Evolutionary conservation across 2,797 vertebrate genomes (phyloP), one percentile per base, ranked within the genome.

Genomic region (Gymnoscopelus microlampas): DNA sequence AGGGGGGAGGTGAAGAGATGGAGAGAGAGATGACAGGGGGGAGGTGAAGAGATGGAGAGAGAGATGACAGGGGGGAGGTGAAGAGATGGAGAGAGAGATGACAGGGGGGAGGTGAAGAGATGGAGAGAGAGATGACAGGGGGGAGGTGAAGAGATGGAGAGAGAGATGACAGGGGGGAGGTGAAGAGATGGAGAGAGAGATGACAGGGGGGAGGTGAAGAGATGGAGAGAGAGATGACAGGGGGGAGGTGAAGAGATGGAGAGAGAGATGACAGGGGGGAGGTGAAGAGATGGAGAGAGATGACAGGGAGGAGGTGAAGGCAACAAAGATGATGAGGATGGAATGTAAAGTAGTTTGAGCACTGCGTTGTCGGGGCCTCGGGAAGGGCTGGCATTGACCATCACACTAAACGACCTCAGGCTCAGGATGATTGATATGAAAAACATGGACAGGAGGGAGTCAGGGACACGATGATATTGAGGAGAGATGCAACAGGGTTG

Each of bases 401-500:
- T 59, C 50, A 51, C 56, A 24, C 12, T 5, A 74, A 56, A 47
- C 79, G 62, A 66, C 56, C 19, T 48, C 44, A 53, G 62, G 23
- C 23, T n/a, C n/a, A n/a, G 12, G 14, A 4, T 57, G 19, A 48
- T 47, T 68, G 35, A 58, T 60, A 70, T 9, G 24, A 23, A 3
- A 62, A 35, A 70, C 14, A 55, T 60, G 56, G 51, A 61, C 32
- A 53, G n/a, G n/a, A n/a, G n/a, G n/a, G n/a, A n/a, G n/a, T n/a
- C n/a, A n/a, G 57, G 35, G 53, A 82, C 24, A 6, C 24, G 60
- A 60, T 39, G 29, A 47, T 73, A 64, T 39, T 68, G 73, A 68
- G n/a, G 63, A 56, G 26, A 47, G 10, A 58, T 12, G 39, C 56
- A 56, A 29, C 3, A 29, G 26, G 26, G 26, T 4, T 3, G 26